Base-by-base conservation (phyloP, 2,113 vertebrate species). In the Formicarius rufipectus region DNA sequence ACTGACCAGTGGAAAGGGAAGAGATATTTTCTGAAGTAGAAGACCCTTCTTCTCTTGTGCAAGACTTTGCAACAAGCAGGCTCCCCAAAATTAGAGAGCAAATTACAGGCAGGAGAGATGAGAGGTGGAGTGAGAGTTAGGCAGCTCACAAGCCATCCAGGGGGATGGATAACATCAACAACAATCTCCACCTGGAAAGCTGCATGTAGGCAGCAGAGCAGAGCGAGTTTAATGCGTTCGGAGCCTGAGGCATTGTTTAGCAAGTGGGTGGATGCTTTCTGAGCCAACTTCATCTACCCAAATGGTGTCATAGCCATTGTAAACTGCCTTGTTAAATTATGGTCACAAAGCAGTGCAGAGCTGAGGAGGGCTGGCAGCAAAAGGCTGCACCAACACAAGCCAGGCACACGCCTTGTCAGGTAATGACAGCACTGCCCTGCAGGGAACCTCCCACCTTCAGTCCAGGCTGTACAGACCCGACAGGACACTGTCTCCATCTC, bases 261-360 rank as follows among this genome's bases (percentile, higher is more conserved):
- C 76, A 91, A 93, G 96, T 94, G 93, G 95, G 96, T 79, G 95
- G 96, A 87, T 89, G 94, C 74, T 56, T 96, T 95, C 9, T 78
- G 80, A 94, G 85, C 96, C 88, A 92, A 84, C 88, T 94, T 84
- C 94, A 89, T 93, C 93, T 89, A 74, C 82, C 78, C 80, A 77
- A 96, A 94, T 78, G 93, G 95, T 95, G 95, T 95, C 86, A 96
- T 84, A 96, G 86, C 89, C 80, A 96, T 90, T 92, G 95, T 89
- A 95, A 97, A 92, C 39, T 67, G 84, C 94, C 85, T 86, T 40
- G 89, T 87, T 94, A 92, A 95, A 95, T 89, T 60, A 89, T 79
- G 91, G 93, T 87, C 94, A 87, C 91, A 94, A 87, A 79, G 53
- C 62, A 73, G 64, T 17, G n/a, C 77, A 14, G 64, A 87, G 81